Base-by-base conservation (phyloP, 2,113 vertebrate genomes). In the Spilogale gracilis region DNA sequence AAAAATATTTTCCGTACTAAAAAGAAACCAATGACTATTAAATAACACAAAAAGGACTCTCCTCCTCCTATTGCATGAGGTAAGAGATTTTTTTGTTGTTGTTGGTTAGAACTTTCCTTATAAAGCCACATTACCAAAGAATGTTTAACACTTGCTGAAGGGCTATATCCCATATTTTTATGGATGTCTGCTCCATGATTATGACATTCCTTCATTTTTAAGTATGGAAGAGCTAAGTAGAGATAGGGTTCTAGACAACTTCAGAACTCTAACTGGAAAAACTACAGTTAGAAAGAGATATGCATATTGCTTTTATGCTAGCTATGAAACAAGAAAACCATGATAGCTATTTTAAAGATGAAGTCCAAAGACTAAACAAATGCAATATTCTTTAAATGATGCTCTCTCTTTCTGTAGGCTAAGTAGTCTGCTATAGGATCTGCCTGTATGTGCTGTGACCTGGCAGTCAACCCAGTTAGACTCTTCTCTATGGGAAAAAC, bases 251-350 rank as follows among this genome's bases (percentile, higher is more conserved):
- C 50, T 76, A 87, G 14, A 89, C 6, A 45, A 50, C 11, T 96
- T 87, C 38, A 81, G 56, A 94, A 89, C 0, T 80, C 88, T 65
- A 93, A 65, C 4, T 5, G 43, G 61, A 54, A 92, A 45, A 81
- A 21, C 38, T 21, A 32, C 5, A 85, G 9, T n/a, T 83, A 58
- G 67, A 91, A 95, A 97, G 52, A n/a, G 1, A 18, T 79, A 50
- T 27, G 25, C 23, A 60, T 84, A n/a, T 73, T 93, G 78, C 79
- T 94, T 81, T 96, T 89, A 83, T 85, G 74, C 85, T 93, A 48
- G 25, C 10, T 43, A 32, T n/a, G 43, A 60, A 91, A 78, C 32
- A 82, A 78, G 48, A 89, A 56, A 67, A 7, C 0, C 6, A 20
- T 43, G 0, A 0, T 79, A 80, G 79, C 95, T 95, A 76, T 56